Evolutionary conservation across 2,113 vertebrate species (phyloP), one percentile per base, ranked within the genome.

Genomic region (Aythya baeri): DNA sequence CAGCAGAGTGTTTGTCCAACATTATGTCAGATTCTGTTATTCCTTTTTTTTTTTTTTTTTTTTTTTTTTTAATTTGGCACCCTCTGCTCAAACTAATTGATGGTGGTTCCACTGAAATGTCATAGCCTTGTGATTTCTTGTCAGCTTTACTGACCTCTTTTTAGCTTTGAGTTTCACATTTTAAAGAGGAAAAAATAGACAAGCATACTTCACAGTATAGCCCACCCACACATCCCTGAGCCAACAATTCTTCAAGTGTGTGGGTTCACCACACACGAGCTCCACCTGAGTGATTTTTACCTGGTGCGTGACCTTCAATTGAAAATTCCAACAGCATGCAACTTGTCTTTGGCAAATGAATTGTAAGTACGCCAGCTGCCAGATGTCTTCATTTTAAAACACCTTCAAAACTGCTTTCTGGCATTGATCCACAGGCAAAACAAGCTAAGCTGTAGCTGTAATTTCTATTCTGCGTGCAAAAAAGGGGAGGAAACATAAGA

Each of bases 351-450:
- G 95, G 98, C 97, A 98, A 98, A 97, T 97, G 97, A 97, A 97
- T 97, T 97, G 95, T 97, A 97, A 98, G 97, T 95, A 82, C 5
- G 97, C 97, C 98, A 98, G 98, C 97, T 98, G 98, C 97, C 98
- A 98, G 98, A 98, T 98, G 97, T 98, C 98, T 98, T 98, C 97
- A 98, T 98, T 98, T 97, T 97, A 97, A 97, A 98, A 98, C 97
- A 98, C 98, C 98, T 98, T 98, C 97, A 97, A 98, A 98, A 98
- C 97, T 97, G 97, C 96, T 98, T 97, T 91, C 96, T 98, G 98
- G 98, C 98, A 98, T 93, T 82, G 95, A 97, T 98, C 98, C 98
- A 98, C 59, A 90, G 93, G 96, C 97, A 98, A 98, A 98, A 98
- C 97, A 97, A 97, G 97, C 97, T 97, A 97, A 96, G 96, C 97